These are phyloP conservation scores for Zaprionus davidi DNA, from an alignment of 1,140 invertebrate genomes.

Conservation along the genomic window DNA sequence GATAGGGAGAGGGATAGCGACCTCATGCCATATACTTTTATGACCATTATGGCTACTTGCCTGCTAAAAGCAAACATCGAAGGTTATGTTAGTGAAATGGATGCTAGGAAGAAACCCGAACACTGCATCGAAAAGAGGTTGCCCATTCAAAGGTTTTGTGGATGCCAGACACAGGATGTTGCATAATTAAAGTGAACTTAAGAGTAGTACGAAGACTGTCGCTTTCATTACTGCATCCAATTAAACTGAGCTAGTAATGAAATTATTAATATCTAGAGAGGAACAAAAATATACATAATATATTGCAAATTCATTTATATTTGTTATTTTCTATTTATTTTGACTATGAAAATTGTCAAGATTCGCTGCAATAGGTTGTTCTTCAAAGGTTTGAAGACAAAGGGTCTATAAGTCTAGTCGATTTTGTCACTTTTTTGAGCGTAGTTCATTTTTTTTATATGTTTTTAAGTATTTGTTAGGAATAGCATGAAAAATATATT, in stretches of 20 bases:
- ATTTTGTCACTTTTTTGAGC: no score
- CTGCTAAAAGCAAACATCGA: constrained; percentile 26
- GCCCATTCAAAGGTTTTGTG: neutral
- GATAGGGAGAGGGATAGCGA: neutral
- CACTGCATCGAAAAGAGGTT: neutral
- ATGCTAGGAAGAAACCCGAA: neutral
- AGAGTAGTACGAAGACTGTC: neutral
- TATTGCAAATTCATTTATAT: neutral
- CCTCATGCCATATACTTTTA: constrained; percentile 44
- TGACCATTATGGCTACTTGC: constrained; percentile 42
- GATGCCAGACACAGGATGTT: neutral
- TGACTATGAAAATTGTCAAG: neutral
- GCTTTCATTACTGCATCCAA: neutral
- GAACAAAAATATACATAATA: no score
- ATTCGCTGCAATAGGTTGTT: no score
- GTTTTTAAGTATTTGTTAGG: no score
- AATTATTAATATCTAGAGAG: neutral
- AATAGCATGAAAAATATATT: no score
- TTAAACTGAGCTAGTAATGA: neutral
- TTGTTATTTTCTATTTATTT: neutral
- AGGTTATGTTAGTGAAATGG: constrained; percentile 38
- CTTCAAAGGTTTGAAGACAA: no score
- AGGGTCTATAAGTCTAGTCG: no score
- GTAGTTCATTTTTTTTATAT: no score
- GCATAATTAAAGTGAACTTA: constrained; percentile 1